Conservation (phyloP, 1,140 invertebrate genomes). For the Cotesia glomerata region DNA sequence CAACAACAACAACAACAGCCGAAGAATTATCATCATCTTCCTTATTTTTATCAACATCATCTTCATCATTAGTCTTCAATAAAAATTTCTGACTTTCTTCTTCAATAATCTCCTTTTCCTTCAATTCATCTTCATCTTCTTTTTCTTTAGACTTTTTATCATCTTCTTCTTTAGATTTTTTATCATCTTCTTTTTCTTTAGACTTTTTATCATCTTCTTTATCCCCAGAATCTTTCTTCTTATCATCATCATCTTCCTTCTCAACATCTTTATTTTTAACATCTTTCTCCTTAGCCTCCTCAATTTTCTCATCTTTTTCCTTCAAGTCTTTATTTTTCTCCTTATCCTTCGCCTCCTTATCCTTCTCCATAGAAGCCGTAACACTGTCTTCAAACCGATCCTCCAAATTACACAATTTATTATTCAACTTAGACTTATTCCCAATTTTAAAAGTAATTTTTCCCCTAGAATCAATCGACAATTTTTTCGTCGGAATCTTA, state of each 20-base stretch:
- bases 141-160: not conserved
- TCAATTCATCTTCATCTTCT: not conserved
- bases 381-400: constrained; percentile 51
- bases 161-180: not conserved
- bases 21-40: not conserved
- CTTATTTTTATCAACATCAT: not conserved
- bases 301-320: not conserved
- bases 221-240: constrained; percentile 13
- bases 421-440: constrained; percentile 52
- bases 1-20: not conserved
- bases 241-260: constrained; percentile 1
- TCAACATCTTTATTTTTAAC: not conserved
- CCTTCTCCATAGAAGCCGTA: constrained; percentile 39
- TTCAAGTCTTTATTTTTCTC: not conserved
- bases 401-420: constrained; percentile 53
- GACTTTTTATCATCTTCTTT: constrained; percentile 8
- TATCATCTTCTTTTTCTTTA: not conserved
- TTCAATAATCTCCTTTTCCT: constrained; percentile 26
- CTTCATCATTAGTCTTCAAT: not conserved
- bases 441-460: constrained; percentile 62
- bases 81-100: not conserved
- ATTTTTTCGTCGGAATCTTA: constrained; percentile 57
- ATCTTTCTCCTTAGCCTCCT: constrained; percentile 4
- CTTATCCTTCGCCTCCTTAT: constrained; percentile 38
- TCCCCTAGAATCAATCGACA: constrained; percentile 54